Conservation (phyloP, 1,140 invertebrate genomes). For the Sarcophaga peregrina region DNA sequence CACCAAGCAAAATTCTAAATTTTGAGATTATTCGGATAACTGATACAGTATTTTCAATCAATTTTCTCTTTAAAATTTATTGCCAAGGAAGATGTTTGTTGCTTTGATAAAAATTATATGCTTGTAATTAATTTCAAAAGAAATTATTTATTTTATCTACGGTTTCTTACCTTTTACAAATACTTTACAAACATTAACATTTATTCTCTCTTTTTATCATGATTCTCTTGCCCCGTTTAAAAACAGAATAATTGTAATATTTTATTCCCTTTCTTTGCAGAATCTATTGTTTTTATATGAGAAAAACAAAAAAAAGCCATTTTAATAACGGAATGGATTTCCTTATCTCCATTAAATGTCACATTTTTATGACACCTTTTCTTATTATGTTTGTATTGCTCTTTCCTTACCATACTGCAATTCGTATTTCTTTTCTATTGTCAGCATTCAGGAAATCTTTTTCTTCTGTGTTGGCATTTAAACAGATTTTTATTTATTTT, state of each 20-base stretch:
- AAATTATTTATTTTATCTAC: background rate
- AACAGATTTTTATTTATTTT: background rate
- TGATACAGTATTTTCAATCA: too few species aligned
- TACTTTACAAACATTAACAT: background rate
- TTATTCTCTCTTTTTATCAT: background rate
- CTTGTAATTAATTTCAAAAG: background rate
- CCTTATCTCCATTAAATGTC: slow-evolving; percentile 2
- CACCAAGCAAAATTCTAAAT: too few species aligned
- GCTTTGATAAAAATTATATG: background rate
- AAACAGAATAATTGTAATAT: too few species aligned
- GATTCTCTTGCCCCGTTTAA: background rate
- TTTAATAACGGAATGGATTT: slow-evolving; percentile 4
- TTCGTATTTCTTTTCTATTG: background rate
- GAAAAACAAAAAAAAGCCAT: background rate
- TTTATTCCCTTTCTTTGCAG: slow-evolving; percentile 3
- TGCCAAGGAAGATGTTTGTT: background rate
- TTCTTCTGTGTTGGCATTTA: background rate
- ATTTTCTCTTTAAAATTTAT: too few species aligned
- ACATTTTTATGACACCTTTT: slow-evolving; percentile 2
- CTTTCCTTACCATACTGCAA: background rate
- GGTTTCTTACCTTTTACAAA: background rate
- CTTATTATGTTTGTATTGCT: background rate
- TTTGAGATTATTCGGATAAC: too few species aligned
- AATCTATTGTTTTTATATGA: background rate
- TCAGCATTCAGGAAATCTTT: slow-evolving; percentile 2